Percentiles rank a stretch among this genome's conserved stretches.
Conservation (phyloP, 37 sponge, comb jelly and placozoan species). For the Ephydatia muelleri region DNA sequence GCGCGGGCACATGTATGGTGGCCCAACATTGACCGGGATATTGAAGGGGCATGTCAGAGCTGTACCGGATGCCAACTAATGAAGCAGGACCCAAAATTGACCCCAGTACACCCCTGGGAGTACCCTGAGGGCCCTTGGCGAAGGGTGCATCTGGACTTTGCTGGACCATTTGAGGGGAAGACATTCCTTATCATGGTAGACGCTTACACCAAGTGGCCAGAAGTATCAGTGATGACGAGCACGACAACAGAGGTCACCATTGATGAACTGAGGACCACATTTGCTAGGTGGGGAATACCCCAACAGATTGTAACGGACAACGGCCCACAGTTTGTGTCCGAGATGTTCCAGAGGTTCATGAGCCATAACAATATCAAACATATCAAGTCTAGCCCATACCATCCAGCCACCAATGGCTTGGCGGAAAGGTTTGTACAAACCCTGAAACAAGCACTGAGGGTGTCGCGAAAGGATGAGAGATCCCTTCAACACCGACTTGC, state of each 20-base stretch:
- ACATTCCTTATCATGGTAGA: slow-evolving; percentile 25
- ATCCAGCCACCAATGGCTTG: slow-evolving; percentile 43
- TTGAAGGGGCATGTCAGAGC: slow-evolving; percentile 5
- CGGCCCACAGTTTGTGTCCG: slow-evolving; percentile 57
- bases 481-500: too few relatives aligned
- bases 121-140: neutral
- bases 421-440: slow-evolving; percentile 57
- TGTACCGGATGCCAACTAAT: slow-evolving; percentile 7
- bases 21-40: slow-evolving; percentile 12
- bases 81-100: neutral
- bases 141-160: slow-evolving; percentile 2
- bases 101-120: slow-evolving; percentile 12
- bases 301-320: slow-evolving; percentile 43
- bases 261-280: slow-evolving; percentile 24
- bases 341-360: slow-evolving; percentile 29
- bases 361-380: slow-evolving; percentile 28
- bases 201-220: slow-evolving; percentile 45
- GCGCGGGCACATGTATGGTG: slow-evolving; percentile 7
- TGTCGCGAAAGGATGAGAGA: too few relatives aligned
- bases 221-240: slow-evolving; percentile 22
- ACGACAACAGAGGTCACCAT: slow-evolving; percentile 42
- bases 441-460: slow-evolving; percentile 23
- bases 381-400: slow-evolving; percentile 42
- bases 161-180: slow-evolving; percentile 23
- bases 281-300: slow-evolving; percentile 52